Conservation (phyloP, 1,140 invertebrate genomes). For the Brachionus manjavacas region DNA sequence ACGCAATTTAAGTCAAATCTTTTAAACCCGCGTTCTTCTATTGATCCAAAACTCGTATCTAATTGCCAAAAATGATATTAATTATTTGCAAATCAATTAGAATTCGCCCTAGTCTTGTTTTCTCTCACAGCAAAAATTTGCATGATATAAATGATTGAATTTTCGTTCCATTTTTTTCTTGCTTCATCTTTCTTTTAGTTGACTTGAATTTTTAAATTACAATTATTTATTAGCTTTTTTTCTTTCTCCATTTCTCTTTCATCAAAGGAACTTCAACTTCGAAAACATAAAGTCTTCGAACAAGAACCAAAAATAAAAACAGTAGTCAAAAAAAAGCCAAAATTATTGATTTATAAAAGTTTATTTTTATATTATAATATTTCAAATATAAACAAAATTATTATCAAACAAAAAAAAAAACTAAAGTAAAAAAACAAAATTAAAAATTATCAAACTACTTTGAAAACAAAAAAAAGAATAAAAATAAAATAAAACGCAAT, state of each 20-base stretch:
- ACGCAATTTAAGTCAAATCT: background rate
- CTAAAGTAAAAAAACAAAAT: background rate
- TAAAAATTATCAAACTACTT: constrained; percentile 27
- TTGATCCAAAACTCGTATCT: background rate
- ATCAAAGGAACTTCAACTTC: background rate
- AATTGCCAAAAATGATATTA: background rate
- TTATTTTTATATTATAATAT: constrained; percentile 24
- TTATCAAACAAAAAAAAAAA: constrained; percentile 22
- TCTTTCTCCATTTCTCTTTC: background rate
- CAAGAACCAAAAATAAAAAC: background rate
- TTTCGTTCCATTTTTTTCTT: background rate
- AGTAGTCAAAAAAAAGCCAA: background rate
- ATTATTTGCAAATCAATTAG: background rate
- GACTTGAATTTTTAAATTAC: background rate
- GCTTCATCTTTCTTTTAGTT: background rate
- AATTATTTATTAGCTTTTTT: constrained; percentile 7
- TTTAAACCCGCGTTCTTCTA: background rate
- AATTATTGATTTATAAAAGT: background rate
- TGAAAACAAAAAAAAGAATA: background rate
- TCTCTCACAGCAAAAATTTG: background rate
- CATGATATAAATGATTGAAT: constrained; percentile 34
- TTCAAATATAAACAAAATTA: constrained; percentile 31
- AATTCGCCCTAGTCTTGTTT: background rate
- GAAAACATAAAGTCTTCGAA: background rate
- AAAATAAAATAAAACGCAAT: constrained; percentile 17